These are phyloP conservation scores for Chrysochloris asiatica DNA, from an alignment of 2,113 vertebrate genomes.

Conservation along the genomic window DNA sequence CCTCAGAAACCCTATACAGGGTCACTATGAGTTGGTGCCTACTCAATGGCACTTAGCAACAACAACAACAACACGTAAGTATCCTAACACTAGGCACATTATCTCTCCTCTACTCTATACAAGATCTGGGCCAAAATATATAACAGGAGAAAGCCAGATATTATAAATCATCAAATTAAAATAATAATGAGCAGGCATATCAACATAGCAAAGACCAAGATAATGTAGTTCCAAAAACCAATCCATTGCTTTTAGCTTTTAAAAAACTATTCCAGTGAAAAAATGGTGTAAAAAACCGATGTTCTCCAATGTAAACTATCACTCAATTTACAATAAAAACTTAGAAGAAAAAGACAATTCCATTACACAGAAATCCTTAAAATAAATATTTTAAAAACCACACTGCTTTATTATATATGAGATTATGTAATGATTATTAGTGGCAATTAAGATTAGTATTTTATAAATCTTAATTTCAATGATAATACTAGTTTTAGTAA, in stretches of 20 bases:
- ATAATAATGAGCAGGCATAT: background rate
- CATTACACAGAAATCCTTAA: background rate
- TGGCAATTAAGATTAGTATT: slow-evolving; percentile 27
- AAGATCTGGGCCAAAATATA: background rate
- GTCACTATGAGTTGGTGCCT: too few relatives aligned
- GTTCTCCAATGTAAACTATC: too few relatives aligned
- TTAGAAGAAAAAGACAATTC: too few relatives aligned
- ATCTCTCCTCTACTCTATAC: background rate
- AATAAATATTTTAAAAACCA: background rate
- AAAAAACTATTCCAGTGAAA: slow-evolving; percentile 8
- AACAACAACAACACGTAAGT: too few relatives aligned
- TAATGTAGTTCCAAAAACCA: background rate
- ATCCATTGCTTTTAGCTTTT: background rate
- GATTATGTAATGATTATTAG: slow-evolving; percentile 2
- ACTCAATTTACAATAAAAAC: too few relatives aligned
- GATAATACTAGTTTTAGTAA: background rate
- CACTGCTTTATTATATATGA: background rate
- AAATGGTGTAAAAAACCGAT: too few relatives aligned
- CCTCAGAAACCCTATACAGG: too few relatives aligned
- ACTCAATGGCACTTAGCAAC: background rate
- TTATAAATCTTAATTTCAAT: slow-evolving; percentile 44
- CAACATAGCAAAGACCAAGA: background rate
- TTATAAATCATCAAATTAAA: slow-evolving; percentile 35
- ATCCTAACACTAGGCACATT: background rate
- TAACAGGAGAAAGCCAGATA: background rate